Conservation (phyloP, 2,113 vertebrate species). For the Pelusios castaneus region DNA sequence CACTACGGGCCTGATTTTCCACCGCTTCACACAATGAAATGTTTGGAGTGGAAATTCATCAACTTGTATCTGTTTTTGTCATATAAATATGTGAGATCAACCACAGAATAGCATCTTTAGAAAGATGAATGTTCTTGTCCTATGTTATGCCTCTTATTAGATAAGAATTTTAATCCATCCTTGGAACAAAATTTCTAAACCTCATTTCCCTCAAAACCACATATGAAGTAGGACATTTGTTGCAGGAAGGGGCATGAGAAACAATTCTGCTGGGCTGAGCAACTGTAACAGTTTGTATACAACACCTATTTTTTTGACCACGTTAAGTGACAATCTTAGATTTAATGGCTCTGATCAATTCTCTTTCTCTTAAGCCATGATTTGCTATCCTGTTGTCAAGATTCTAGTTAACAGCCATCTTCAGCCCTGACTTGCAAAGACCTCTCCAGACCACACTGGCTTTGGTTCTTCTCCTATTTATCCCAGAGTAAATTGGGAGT, state of each 20-base stretch:
- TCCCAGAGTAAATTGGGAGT: not conserved
- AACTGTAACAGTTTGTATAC: not conserved
- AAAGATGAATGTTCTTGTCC: not conserved
- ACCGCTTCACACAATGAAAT: not conserved
- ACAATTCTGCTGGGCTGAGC: not conserved
- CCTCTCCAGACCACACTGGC: fast-evolving
- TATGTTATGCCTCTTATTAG: not conserved
- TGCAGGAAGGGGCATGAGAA: not conserved
- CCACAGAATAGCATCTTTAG: not conserved
- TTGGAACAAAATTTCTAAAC: fast-evolving
- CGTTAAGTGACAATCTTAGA: not conserved
- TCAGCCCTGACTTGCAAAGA: not conserved
- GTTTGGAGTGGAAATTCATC: not conserved
- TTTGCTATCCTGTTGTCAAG: constrained; percentile 19
- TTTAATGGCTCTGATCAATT: not conserved
- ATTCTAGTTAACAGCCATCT: constrained; percentile 37
- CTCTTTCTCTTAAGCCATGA: not conserved
- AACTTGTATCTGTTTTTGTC: too few relatives aligned
- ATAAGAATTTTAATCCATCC: not conserved
- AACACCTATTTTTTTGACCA: not conserved
- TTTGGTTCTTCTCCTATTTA: constrained; percentile 30
- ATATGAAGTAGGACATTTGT: not conserved
- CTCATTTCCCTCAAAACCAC: not conserved
- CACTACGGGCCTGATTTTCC: not conserved
- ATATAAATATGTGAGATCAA: not conserved